A percentile compares a stretch with the other conserved stretches of the same genome.
Evolutionary conservation across 1,140 invertebrate species (phyloP).

Genomic region (Carposina sasakii): DNA sequence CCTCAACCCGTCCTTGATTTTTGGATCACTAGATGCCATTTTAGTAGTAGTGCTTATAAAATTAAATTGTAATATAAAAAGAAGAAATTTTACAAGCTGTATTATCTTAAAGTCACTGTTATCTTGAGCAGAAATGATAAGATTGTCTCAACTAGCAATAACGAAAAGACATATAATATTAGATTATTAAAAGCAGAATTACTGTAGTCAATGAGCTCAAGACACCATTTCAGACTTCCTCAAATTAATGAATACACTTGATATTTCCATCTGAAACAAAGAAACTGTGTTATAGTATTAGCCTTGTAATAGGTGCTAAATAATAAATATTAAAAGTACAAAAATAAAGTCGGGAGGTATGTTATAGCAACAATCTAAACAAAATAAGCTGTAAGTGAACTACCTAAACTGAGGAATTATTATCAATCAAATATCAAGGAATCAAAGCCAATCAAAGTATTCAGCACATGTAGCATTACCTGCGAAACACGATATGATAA

Average conservation of each 20-base stretch:
- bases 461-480: too few species aligned
- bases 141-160: constrained; percentile 44
- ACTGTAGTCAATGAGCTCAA: constrained; percentile 40
- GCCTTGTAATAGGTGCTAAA: too few species aligned
- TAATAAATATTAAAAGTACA: too few species aligned
- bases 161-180: constrained; percentile 21
- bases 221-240: constrained; percentile 51
- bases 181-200: constrained; percentile 26
- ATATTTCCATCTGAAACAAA: constrained; percentile 57
- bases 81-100: constrained; percentile 9
- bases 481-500: too few species aligned
- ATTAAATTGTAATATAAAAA: constrained; percentile 9
- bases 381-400: too few species aligned
- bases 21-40: constrained; percentile 61
- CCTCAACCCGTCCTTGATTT: constrained; percentile 58
- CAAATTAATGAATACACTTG: constrained; percentile 38
- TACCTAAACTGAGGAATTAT: too few species aligned
- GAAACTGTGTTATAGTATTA: too few species aligned
- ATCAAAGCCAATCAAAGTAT: too few species aligned
- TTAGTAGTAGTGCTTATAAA: constrained; percentile 20
- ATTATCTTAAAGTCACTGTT: constrained; percentile 19
- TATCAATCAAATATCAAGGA: too few species aligned
- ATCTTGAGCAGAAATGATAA: constrained; percentile 68
- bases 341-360: too few species aligned
- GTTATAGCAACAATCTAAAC: too few species aligned